Evolutionary conservation across 2,113 vertebrate species (phyloP), one percentile per base, ranked within the genome.

Genomic region (Oreocharis arfaki): DNA sequence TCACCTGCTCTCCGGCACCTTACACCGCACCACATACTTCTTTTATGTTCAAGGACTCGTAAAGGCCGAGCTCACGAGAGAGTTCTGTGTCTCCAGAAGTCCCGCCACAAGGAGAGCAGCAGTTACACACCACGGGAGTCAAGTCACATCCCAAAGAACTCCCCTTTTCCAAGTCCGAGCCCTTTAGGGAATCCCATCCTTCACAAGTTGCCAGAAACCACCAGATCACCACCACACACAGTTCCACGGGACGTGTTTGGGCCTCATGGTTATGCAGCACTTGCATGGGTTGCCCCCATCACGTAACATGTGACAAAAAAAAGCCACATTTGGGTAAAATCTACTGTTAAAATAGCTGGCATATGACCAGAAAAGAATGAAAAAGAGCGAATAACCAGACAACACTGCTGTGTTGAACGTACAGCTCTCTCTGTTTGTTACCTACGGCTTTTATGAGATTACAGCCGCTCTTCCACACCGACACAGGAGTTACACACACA

Each of bases 1-100:
- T 50, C 44, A 1, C 23, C 15, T 59, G 23, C 53, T 81, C 68
- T 33, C 55, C 0, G 0, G 27, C 19, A 57, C 67, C 55, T 30
- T 1, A 37, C 10, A 6, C 27, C 11, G 44, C 32, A 53, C 56
- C 33, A 55, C 4, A 0, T 1, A 6, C 24, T 57, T 35, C 44
- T n/a, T 39, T 61, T 3, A 33, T 19, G 37, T 12, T 33, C 59
- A 14, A 32, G 56, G 60, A 57, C 39, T 57, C 16, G 1, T 20
- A 11, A 49, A 65, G 68, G 26, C 52, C 9, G 74, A 69, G 42
- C 67, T 39, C 60, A n/a, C 17, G 0, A 37, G 18, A 9, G 21
- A 53, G 20, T 17, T 27, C n/a, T 1, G 1, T 30, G 68, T 37
- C 53, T 37, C 39, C 47, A 52, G 7, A 35, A 93, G 65, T 18